Conservation (phyloP, 1,140 invertebrate species). For the Drosophila eugracilis region DNA sequence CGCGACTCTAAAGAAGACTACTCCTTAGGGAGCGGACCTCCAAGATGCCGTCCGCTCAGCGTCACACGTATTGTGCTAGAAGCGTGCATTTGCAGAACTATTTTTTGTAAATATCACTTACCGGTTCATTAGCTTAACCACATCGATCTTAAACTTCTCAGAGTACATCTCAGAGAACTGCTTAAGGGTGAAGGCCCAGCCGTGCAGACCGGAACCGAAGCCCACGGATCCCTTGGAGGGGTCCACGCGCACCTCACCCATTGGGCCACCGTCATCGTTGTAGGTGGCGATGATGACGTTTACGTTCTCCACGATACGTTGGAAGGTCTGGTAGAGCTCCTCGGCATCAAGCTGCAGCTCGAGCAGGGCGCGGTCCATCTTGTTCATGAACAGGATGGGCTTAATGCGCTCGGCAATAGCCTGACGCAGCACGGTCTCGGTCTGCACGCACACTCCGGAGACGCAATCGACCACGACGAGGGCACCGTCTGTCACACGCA, state of each 20-base stretch:
- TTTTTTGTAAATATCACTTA: constrained; percentile 83
- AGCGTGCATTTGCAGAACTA: constrained; percentile 34
- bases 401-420: constrained; percentile 99
- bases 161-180: constrained; percentile 99
- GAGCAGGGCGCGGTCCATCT: constrained; percentile 99
- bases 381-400: constrained; percentile 99
- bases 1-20: constrained; percentile 41
- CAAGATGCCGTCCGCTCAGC: constrained; percentile 65
- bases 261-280: constrained; percentile 97
- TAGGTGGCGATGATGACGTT: constrained; percentile 99
- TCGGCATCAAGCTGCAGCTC: constrained; percentile 98
- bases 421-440: constrained; percentile 99
- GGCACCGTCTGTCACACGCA: constrained; percentile 99
- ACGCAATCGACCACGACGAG: constrained; percentile 99
- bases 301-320: constrained; percentile 99
- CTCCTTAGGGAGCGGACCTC: constrained; percentile 4
- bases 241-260: constrained; percentile 99
- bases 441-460: constrained; percentile 99
- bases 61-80: constrained; percentile 84
- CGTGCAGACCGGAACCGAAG: constrained; percentile 99
- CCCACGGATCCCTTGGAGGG: constrained; percentile 99
- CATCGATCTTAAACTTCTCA: constrained; percentile 99
- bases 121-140: constrained; percentile 98
- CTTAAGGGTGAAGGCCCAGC: constrained; percentile 99
- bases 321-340: constrained; percentile 99